Conservation (phyloP, 2,888 invertebrate species). For the Diaprepes abbreviatus region DNA sequence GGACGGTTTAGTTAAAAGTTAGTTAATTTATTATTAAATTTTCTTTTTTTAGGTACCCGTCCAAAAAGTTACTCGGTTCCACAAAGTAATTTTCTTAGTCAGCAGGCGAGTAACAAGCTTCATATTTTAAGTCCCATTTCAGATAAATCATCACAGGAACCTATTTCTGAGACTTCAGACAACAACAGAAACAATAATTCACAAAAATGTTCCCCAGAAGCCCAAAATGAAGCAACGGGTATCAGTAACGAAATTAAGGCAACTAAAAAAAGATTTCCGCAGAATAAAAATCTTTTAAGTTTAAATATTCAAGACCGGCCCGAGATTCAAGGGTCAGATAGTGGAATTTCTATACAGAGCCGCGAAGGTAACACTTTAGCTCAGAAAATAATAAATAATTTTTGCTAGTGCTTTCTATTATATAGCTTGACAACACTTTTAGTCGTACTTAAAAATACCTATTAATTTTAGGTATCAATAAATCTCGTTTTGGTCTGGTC, state of each 20-base stretch:
- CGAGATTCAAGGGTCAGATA: constrained; percentile 88
- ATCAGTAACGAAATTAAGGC: constrained; percentile 68
- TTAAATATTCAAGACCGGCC: constrained; percentile 77
- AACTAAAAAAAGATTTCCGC: constrained; percentile 77
- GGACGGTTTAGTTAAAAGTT: constrained; percentile 51
- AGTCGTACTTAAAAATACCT: no score
- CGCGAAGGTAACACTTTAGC: constrained; percentile 78
- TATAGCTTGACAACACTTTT: no score
- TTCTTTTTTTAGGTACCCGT: constrained; percentile 38
- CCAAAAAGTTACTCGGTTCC: constrained; percentile 68
- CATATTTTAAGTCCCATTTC: constrained; percentile 92
- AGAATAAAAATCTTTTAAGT: constrained; percentile 83
- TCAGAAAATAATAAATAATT: not conserved
- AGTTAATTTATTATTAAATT: not conserved
- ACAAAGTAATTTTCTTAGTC: constrained; percentile 77
- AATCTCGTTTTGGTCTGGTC: constrained; percentile 69
- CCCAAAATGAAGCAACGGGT: constrained; percentile 60
- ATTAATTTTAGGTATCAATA: constrained; percentile 59
- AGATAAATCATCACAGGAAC: constrained; percentile 91
- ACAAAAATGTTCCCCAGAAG: constrained; percentile 83
- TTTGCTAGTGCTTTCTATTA: no score
- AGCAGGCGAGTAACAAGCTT: constrained; percentile 79
- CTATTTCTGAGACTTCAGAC: constrained; percentile 85
- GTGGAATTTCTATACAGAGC: constrained; percentile 89
- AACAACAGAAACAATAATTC: constrained; percentile 85